phyloP scores from a whole-genome alignment of 1,140 invertebrate species.

The Patella vulgata region DNA sequence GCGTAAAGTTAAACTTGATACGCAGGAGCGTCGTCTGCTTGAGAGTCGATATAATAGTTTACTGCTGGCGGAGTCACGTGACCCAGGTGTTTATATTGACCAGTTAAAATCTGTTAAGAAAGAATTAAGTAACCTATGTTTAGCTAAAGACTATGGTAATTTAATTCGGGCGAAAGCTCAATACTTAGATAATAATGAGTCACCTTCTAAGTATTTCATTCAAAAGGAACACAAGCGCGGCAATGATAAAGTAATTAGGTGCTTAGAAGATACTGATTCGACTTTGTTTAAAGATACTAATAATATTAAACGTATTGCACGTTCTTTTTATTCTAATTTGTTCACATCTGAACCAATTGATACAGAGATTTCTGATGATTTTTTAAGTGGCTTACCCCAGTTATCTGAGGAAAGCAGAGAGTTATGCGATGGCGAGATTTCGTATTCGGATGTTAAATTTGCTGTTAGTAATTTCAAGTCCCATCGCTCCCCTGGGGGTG shows the following conservation, averaged over 20 bases:
- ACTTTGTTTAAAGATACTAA: neutral
- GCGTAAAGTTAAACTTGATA: conserved; percentile 12
- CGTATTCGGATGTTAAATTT: conserved; percentile 14
- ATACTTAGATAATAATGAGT: conserved; percentile 29
- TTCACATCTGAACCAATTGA: conserved; percentile 29
- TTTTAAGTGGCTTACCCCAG: conserved; percentile 30
- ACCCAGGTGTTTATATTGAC: conserved; percentile 18
- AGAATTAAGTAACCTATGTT: conserved; percentile 23
- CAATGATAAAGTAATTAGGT: conserved; percentile 27
- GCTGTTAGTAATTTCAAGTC: conserved; percentile 26
- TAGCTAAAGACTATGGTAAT: conserved; percentile 10
- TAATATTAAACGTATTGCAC: conserved; percentile 29
- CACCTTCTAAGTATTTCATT: conserved; percentile 25
- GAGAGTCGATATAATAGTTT: conserved; percentile 20
- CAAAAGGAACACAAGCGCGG: conserved; percentile 19
- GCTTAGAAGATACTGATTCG: conserved; percentile 7
- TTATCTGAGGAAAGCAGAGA: conserved; percentile 11
- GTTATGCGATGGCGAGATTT: conserved; percentile 22
- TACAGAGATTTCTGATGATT: conserved; percentile 13
- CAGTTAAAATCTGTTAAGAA: conserved; percentile 16
- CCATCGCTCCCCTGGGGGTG: conserved; percentile 38
- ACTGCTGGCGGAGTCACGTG: conserved; percentile 1
- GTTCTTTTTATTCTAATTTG: conserved; percentile 36
- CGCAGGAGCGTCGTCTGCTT: conserved; percentile 8
- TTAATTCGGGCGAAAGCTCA: conserved; percentile 24